Evolutionary conservation across 2,888 invertebrate genomes (phyloP).

Genomic region (Urechis unicinctus): DNA sequence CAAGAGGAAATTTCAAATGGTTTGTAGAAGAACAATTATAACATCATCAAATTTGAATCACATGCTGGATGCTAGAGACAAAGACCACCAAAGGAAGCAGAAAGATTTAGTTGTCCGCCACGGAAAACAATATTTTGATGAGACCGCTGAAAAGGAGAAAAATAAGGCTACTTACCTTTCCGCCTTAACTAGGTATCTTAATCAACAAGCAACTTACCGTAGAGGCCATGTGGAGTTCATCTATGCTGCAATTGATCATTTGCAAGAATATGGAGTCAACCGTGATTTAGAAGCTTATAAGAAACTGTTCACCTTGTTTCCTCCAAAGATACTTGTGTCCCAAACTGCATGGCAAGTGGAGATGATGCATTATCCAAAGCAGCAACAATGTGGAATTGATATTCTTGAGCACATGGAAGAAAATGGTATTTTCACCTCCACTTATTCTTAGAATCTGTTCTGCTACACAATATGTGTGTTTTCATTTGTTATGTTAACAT

Average conservation of each 20-base stretch:
- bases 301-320: slow-evolving; percentile 70
- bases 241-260: slow-evolving; percentile 75
- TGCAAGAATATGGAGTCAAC: slow-evolving; percentile 84
- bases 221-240: slow-evolving; percentile 93
- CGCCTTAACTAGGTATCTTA: slow-evolving; percentile 25
- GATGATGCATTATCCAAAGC: slow-evolving; percentile 89
- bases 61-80: slow-evolving; percentile 16
- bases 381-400: slow-evolving; percentile 88
- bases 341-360: slow-evolving; percentile 73
- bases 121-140: slow-evolving; percentile 16
- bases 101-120: slow-evolving; percentile 17
- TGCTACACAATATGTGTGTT: neutral
- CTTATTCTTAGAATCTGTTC: neutral
- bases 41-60: neutral
- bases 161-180: slow-evolving; percentile 30
- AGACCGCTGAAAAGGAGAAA: slow-evolving; percentile 17
- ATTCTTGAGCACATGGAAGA: slow-evolving; percentile 91
- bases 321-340: slow-evolving; percentile 58
- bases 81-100: slow-evolving; percentile 16
- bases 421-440: slow-evolving; percentile 58
- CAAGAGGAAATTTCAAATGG: too few species aligned
- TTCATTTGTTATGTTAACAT: neutral
- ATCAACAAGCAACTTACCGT: slow-evolving; percentile 56
- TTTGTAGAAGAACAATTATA: too few species aligned
- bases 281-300: slow-evolving; percentile 70